These are phyloP conservation scores for Cinara cedri DNA, from an alignment of 2,888 invertebrate species.

Conservation along the genomic window DNA sequence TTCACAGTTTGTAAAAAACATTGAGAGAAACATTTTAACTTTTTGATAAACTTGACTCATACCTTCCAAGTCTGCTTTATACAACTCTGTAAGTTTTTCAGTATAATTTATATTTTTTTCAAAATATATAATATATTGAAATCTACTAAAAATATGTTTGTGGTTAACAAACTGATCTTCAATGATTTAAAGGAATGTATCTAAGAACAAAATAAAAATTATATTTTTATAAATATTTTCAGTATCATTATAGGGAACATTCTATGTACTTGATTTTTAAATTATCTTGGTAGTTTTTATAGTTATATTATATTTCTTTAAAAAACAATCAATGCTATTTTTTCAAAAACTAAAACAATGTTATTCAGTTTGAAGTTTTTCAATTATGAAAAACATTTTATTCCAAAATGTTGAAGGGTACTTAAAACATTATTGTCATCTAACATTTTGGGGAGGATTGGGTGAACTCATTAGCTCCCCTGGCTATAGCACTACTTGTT, in stretches of 20 bases:
- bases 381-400: too few relatives aligned
- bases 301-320: conserved; percentile 16
- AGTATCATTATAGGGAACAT: conserved; percentile 16
- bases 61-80: conserved; percentile 16
- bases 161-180: conserved; percentile 5
- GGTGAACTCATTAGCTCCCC: too few relatives aligned
- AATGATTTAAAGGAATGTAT: conserved; percentile 19
- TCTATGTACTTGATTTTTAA: conserved; percentile 21
- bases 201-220: conserved; percentile 20
- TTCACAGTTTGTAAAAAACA: conserved; percentile 18
- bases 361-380: too few relatives aligned
- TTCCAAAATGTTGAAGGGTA: too few relatives aligned
- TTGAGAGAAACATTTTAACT: conserved; percentile 17
- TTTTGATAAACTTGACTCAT: conserved; percentile 17
- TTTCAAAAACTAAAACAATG: too few relatives aligned
- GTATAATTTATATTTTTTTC: conserved; percentile 20
- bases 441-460: too few relatives aligned
- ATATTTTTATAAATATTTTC: conserved; percentile 18
- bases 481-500: too few relatives aligned
- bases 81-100: conserved; percentile 5
- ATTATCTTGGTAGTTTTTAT: conserved; percentile 19
- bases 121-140: conserved; percentile 26
- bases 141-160: conserved; percentile 24
- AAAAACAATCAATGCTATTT: too few relatives aligned
- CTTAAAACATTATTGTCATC: too few relatives aligned